Base-by-base conservation (phyloP, 2,888 invertebrate species). In the Agriotes lineatus region DNA sequence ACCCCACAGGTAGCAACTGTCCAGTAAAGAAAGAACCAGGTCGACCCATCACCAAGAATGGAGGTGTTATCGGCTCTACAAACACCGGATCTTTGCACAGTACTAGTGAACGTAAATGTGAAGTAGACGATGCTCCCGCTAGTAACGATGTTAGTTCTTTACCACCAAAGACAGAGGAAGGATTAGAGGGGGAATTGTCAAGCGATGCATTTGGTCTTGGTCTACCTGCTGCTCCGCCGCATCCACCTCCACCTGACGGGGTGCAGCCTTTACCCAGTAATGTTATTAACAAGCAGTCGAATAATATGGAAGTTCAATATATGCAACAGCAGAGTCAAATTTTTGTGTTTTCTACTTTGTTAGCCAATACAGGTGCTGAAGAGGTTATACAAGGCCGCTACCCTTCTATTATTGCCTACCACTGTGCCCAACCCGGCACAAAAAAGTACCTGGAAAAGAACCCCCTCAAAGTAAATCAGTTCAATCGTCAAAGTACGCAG, bases 251-350 rank as follows among this genome's bases (percentile, higher is more conserved):
- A 37, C 86, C 88, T 65, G 91, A 92, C 78, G 88, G 88, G 72
- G 90, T 91, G 39, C 93, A 93, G 82, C 91, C 93, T 10, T 83
- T 93, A 78, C 91, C 91, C 30, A 92, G 92, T 73, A 93, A 93
- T 82, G 92, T 93, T 69, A 90, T 93, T 78, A 90, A 89, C 82
- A 94, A 93, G 82, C 93, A 93, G 80, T 90, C 91, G 74, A 91
- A 92, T 76, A 91, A 92, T 72, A 92, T 94, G 88, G 94, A 95
- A 87, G 93, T 94, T 74, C 91, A 91, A 81, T 93, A 93, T 79
- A 93, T 93, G 93, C 96, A 96, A 86, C 97, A 98, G 85, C 97
- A 97, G 86, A 97, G 96, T 86, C 97, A 97, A 85, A 96, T 98
- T 83, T 98, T 97, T 89, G 97, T 98, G 76, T 98, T 98, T 87